phyloP scores from a whole-genome alignment of 2,113 vertebrate species.

The Glareola pratincola region DNA sequence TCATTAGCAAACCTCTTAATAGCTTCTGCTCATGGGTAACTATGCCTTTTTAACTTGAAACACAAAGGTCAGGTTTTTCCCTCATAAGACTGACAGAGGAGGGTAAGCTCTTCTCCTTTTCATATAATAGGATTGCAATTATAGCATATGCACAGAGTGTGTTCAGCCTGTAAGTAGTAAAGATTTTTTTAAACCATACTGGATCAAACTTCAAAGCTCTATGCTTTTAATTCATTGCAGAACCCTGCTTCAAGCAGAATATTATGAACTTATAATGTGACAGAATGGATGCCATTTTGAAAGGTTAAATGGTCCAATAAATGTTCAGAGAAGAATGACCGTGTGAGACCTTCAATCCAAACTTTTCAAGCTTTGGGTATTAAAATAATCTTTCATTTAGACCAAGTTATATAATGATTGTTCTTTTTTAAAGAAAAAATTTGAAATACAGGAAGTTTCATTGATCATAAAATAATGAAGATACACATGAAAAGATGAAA shows the following conservation, averaged over 20 bases:
- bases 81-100: accelerated
- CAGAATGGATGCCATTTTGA: not conserved
- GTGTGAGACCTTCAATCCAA: not conserved
- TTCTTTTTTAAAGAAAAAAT: not conserved
- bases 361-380: not conserved
- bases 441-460: not conserved
- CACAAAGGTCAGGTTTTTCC: not conserved
- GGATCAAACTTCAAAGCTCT: not conserved
- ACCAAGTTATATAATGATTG: not conserved
- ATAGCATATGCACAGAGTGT: not conserved
- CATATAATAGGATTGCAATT: not conserved
- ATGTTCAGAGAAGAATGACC: not conserved
- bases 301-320: not conserved
- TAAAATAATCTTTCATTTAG: not conserved
- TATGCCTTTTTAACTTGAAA: not conserved
- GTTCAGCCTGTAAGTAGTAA: not conserved
- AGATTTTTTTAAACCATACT: not conserved
- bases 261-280: not conserved
- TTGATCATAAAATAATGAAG: not conserved
- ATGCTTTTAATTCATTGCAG: not conserved
- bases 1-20: not conserved
- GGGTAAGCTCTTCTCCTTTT: not conserved
- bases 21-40: not conserved
- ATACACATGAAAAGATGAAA: not conserved
- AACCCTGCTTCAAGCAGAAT: not conserved